Conservation (phyloP, 2,797 vertebrate species). For the Enteromius treurensis region DNA sequence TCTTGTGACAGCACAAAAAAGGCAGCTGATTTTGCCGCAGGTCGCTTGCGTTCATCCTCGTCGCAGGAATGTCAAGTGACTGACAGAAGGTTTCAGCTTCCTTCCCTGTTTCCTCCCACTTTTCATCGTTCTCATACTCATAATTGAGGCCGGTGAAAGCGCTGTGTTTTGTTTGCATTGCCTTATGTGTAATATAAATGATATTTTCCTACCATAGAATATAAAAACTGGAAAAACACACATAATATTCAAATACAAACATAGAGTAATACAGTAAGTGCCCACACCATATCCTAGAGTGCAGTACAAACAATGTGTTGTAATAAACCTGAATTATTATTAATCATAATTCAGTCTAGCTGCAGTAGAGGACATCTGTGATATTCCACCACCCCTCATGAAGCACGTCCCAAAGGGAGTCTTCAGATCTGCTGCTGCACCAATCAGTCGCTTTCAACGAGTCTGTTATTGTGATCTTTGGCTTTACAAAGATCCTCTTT, state of each 20-base stretch:
- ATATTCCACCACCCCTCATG: not conserved
- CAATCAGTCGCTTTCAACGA: not conserved
- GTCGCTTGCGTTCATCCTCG: not conserved
- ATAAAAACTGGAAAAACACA: not conserved
- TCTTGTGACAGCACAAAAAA: not conserved
- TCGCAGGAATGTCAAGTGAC: not conserved
- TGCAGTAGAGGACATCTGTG: not conserved
- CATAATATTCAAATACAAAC: not conserved
- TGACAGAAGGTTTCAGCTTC: not conserved
- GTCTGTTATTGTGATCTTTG: not conserved
- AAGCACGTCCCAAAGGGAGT: constrained; percentile 1
- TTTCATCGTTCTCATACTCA: not conserved
- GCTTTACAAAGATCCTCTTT: not conserved
- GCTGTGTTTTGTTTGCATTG: not conserved
- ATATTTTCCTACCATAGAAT: not conserved
- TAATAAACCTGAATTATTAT: not conserved
- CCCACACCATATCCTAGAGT: not conserved
- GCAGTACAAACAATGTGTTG: not conserved
- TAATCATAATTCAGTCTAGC: not conserved
- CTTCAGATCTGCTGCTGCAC: not conserved
- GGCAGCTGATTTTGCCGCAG: not conserved
- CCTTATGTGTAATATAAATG: not conserved
- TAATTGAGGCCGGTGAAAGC: not conserved
- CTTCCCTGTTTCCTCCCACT: not conserved
- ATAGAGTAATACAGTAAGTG: not conserved